phyloP scores from a whole-genome alignment of 2,888 invertebrate species.

The Ernsta delagoae region DNA sequence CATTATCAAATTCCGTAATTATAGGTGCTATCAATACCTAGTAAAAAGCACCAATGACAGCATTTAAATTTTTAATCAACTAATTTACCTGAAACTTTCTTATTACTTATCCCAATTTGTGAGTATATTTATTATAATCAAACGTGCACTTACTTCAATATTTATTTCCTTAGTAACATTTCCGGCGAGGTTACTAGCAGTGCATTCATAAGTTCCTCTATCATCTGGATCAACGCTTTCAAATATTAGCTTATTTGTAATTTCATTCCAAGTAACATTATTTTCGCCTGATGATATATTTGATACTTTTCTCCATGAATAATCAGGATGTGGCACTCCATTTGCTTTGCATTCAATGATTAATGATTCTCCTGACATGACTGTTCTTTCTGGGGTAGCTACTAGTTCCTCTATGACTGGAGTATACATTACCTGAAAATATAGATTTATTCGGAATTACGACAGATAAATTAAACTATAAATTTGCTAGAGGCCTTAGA shows the following conservation, averaged over 20 bases:
- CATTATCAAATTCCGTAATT: slow-evolving; percentile 58
- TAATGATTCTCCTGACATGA: slow-evolving; percentile 53
- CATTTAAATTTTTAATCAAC: too few relatives aligned
- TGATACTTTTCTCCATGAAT: slow-evolving; percentile 57
- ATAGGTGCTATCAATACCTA: slow-evolving; percentile 64
- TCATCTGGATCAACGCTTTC: slow-evolving; percentile 55
- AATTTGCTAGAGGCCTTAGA: too few relatives aligned
- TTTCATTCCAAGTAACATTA: slow-evolving; percentile 54
- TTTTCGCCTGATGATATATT: slow-evolving; percentile 19
- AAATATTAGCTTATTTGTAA: slow-evolving; percentile 58
- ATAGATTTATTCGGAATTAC: too few relatives aligned
- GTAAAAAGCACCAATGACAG: background rate
- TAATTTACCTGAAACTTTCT: too few relatives aligned
- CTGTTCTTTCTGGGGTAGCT: slow-evolving; percentile 52
- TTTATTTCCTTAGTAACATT: slow-evolving; percentile 48
- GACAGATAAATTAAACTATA: too few relatives aligned
- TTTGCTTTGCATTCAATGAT: slow-evolving; percentile 63
- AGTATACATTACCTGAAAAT: slow-evolving; percentile 57
- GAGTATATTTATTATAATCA: background rate
- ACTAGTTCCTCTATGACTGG: slow-evolving; percentile 58
- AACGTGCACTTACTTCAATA: slow-evolving; percentile 55
- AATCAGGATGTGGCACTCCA: slow-evolving; percentile 63
- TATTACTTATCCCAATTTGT: too few relatives aligned
- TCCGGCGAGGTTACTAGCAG: slow-evolving; percentile 62
- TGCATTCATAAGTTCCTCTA: slow-evolving; percentile 66